Evolutionary conservation across 2,888 invertebrate species (phyloP), one percentile per base, ranked within the genome.

Genomic region (Drosophila cracens): DNA sequence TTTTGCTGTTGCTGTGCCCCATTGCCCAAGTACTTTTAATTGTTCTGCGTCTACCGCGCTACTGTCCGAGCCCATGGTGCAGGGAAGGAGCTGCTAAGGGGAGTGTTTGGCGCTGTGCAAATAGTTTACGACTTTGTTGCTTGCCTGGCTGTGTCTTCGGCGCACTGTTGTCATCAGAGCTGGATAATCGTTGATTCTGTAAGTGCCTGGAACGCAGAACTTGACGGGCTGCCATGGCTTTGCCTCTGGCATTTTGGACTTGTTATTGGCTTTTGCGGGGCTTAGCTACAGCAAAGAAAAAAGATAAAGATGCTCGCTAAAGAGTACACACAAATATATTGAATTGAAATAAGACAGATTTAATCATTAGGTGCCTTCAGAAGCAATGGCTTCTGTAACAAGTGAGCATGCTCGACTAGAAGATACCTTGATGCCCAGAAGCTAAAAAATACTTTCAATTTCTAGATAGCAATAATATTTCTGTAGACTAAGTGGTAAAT

Each of bases 111-210:
- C 63, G 69, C 73, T 82, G 64, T 52, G 80, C 73, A 82, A 82
- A 85, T 82, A 82, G 71, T 69, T 74, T 61, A 68, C 60, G 70
- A 66, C 66, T 46, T 51, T 74, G 68, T 58, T 62, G 63, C 63
- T 60, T 48, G 62, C 53, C 54, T 53, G 25, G 25, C 46, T 25
- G 25, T 25, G 46, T 27, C 25, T 46, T 25, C 25, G 16, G 25
- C 46, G 25, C 46, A 38, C 25, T 48, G 54, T 40, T 73, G 73
- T 65, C 65, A 64, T 56, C 65, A 49, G 40, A 64, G 82, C 76
- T 82, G 86, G 81, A 83, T 82, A 85, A 85, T 82, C 79, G 82
- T 79, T 76, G 83, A 85, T 85, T 79, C 82, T 70, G 71, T 85
- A 82, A 85, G 86, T 85, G 82, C 83, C 76, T 67, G 38, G 54